A percentile compares a stretch with the other conserved stretches of the same genome.
These are phyloP conservation scores for Gymnosoma rotundatum DNA, from an alignment of 2,888 invertebrate species.

Conservation along the genomic window DNA sequence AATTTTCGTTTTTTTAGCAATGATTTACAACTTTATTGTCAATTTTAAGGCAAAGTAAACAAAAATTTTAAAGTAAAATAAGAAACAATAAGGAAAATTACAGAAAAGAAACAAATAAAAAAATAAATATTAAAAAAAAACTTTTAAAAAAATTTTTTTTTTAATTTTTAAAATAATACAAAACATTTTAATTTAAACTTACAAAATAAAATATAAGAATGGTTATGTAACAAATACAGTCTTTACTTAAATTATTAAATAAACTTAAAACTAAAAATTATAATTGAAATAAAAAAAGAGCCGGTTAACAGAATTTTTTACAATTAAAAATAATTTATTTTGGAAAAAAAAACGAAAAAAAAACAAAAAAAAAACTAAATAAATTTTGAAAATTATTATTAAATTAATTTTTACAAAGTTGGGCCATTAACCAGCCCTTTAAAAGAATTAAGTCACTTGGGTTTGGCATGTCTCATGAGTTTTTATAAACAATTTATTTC, in stretches of 20 bases:
- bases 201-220: conserved; percentile 4
- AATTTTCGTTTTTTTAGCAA: conserved; percentile 4
- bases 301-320: neutral
- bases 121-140: conserved; percentile 31
- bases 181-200: neutral
- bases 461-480: neutral
- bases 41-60: conserved; percentile 67
- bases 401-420: too few species aligned
- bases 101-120: conserved; percentile 15
- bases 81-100: neutral
- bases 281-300: neutral
- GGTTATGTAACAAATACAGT: neutral
- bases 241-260: neutral
- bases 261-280: neutral
- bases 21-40: conserved; percentile 78
- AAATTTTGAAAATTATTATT: neutral
- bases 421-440: neutral
- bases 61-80: conserved; percentile 15
- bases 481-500: neutral
- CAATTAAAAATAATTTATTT: too few species aligned
- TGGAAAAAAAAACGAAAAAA: neutral
- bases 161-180: neutral
- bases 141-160: conserved; percentile 27
- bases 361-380: neutral
- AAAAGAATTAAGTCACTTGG: conserved; percentile 15